Base-by-base conservation (phyloP, 2,888 invertebrate genomes). In the Drosophila paucipuncta region DNA sequence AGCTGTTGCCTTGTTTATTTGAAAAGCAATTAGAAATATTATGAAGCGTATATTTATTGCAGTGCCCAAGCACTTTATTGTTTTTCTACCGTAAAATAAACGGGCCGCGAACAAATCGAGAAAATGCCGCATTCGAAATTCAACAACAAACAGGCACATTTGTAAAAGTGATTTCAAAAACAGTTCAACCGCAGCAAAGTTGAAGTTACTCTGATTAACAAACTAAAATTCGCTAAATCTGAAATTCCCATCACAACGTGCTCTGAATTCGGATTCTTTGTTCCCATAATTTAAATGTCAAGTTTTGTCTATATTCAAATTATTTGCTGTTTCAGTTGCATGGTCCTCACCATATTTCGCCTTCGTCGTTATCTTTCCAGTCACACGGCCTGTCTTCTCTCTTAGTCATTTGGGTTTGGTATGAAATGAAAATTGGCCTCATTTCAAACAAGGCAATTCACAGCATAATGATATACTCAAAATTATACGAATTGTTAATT, bases 221-320 rank as follows among this genome's bases (percentile, higher is more conserved):
- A 13, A 25, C 22, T 25, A 25, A 16, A 47, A 25, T 25, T 25
- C 4, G 25, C 25, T 2, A 25, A 9, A 47, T 25, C 16, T 4
- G 22, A 47, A 16, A 22, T 55, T 10, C 25, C 18, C 33, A 35
- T 22, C 30, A 0, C 41, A 41, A 41, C 4, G 18, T 52, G 30
- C 10, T 30, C n/a, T 22, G n/a, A 22, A 22, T 4, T 74, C 80
- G 81, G 84, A 85, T 84, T 69, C 87, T 81, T 83, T 82, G 89
- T 93, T 92, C 93, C 93, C 92, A 92, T 93, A 92, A 92, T 92
- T 92, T 93, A 92, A 90, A 85, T 92, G 93, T 92, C 93, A 92
- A 91, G 92, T 90, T 92, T 91, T 88, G 92, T 91, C 91, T 92
- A 92, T 93, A 92, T 91, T 92, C 82, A 93, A 92, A 91, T 92